Evolutionary conservation across 2,797 vertebrate genomes (phyloP).

Genomic region (Enteromius fasciolatus): DNA sequence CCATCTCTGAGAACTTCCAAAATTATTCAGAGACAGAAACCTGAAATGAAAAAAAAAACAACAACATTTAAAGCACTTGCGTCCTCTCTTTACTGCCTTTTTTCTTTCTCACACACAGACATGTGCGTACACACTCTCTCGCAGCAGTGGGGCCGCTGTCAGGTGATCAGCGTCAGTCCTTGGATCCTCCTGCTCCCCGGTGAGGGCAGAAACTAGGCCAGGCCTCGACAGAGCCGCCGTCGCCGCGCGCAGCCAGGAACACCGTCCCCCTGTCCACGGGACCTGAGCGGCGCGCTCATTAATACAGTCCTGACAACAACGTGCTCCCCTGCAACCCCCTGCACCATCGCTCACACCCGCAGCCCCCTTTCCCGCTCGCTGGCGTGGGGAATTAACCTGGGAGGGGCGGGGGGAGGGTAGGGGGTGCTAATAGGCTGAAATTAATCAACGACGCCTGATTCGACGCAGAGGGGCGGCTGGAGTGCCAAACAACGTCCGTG

Average conservation of each 20-base stretch:
- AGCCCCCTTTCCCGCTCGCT: slow-evolving; percentile 67
- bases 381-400: slow-evolving; percentile 69
- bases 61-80: slow-evolving; percentile 44
- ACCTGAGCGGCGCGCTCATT: slow-evolving; percentile 77
- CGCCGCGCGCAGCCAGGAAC: slow-evolving; percentile 54
- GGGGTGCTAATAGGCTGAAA: slow-evolving; percentile 85
- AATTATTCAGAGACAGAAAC: slow-evolving; percentile 45
- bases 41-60: slow-evolving; percentile 24
- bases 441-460: slow-evolving; percentile 85
- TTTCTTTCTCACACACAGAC: slow-evolving; percentile 37
- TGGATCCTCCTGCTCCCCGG: slow-evolving; percentile 81
- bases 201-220: slow-evolving; percentile 84
- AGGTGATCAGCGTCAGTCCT: slow-evolving; percentile 84
- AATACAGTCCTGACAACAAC: slow-evolving; percentile 85
- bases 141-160: slow-evolving; percentile 77
- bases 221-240: slow-evolving; percentile 77
- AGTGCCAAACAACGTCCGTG: slow-evolving; percentile 73
- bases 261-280: slow-evolving; percentile 63
- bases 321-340: slow-evolving; percentile 76
- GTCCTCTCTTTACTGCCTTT: slow-evolving; percentile 28
- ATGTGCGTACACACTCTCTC: slow-evolving; percentile 55
- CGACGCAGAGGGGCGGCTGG: slow-evolving; percentile 74
- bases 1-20: slow-evolving; percentile 14
- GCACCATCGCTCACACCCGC: slow-evolving; percentile 79
- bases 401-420: slow-evolving; percentile 66